These are phyloP conservation scores for Botrylloides violaceus DNA, from an alignment of 23 tunicate genomes.

Conservation along the genomic window DNA sequence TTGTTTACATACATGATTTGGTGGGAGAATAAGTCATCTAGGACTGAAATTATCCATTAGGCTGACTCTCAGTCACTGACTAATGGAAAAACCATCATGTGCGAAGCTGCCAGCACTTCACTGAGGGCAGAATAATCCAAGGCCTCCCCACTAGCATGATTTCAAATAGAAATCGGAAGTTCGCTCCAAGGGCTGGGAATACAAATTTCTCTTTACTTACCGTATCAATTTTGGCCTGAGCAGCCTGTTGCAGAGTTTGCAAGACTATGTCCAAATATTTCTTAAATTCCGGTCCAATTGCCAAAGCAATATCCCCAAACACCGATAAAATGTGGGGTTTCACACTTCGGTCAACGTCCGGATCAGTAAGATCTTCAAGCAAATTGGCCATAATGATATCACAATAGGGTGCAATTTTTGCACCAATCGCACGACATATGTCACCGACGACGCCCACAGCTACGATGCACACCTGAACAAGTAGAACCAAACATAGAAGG, in stretches of 20 bases:
- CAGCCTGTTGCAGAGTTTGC: constrained; percentile 93
- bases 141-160: too few relatives aligned
- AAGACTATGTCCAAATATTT: constrained; percentile 67
- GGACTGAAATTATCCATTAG: too few relatives aligned
- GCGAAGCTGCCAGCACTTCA: too few relatives aligned
- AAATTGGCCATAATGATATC: constrained; percentile 80
- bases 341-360: constrained; percentile 79
- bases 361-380: constrained; percentile 60
- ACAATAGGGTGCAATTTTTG: constrained; percentile 47
- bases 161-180: too few relatives aligned
- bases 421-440: constrained; percentile 84
- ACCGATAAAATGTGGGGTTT: constrained; percentile 96
- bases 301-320: constrained; percentile 90
- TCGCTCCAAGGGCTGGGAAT: too few relatives aligned
- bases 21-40: too few relatives aligned
- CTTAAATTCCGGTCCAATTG: constrained; percentile 74
- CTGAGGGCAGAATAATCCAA: too few relatives aligned
- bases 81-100: too few relatives aligned
- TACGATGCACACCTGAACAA: constrained; percentile 87
- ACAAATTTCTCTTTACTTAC: too few relatives aligned
- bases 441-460: constrained; percentile 98
- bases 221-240: constrained; percentile 78
- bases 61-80: too few relatives aligned
- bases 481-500: background rate
- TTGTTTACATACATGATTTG: too few relatives aligned